Conservation (phyloP, 2,797 vertebrate genomes). For the Schizothorax lantsangensis region DNA sequence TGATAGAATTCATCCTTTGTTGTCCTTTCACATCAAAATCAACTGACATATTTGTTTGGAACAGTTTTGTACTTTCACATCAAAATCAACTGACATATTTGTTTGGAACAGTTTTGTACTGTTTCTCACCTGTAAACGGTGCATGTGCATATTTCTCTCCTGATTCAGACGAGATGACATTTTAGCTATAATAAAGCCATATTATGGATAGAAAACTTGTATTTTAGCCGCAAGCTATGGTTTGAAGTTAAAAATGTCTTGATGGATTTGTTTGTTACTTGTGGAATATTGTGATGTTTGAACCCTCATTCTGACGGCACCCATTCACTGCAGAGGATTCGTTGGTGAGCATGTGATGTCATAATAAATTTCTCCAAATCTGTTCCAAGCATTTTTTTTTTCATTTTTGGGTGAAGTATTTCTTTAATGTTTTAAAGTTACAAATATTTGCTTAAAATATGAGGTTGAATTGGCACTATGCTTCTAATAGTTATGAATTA, state of each 20-base stretch:
- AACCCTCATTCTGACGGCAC: not conserved
- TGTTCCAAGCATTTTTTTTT: not conserved
- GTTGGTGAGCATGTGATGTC: not conserved
- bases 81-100: not conserved
- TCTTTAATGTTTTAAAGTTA: not conserved
- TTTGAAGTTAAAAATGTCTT: not conserved
- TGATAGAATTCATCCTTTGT: not conserved
- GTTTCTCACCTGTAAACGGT: not conserved
- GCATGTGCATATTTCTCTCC: not conserved
- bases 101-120: not conserved
- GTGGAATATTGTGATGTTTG: not conserved
- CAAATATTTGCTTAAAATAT: not conserved
- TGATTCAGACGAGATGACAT: not conserved
- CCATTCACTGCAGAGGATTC: not conserved
- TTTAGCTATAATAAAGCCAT: not conserved
- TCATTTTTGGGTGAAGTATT: not conserved
- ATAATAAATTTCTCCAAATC: not conserved
- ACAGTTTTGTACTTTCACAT: not conserved
- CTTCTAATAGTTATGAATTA: not conserved
- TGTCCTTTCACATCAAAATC: not conserved
- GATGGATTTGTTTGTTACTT: no score
- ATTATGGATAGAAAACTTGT: not conserved
- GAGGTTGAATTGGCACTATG: not conserved
- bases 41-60: not conserved
- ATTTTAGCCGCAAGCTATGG: not conserved